phyloP scores from a whole-genome alignment of 2,113 vertebrate genomes.

The Circaetus gallicus region DNA sequence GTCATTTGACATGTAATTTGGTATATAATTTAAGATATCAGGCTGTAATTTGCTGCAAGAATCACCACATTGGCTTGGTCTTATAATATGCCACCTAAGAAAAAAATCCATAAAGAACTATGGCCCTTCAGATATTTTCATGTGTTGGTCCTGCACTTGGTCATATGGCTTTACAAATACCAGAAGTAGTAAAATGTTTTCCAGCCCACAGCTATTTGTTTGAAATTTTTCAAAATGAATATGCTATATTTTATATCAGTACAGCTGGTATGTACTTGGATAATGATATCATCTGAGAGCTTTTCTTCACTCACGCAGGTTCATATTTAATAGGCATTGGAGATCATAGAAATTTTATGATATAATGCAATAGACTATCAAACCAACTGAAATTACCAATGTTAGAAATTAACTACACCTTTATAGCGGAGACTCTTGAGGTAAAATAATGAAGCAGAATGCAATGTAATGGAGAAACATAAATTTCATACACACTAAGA shows the following conservation, averaged over 20 bases:
- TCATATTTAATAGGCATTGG: conserved; percentile 30
- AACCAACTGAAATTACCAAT: background rate
- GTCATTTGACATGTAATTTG: background rate
- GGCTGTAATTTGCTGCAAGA: background rate
- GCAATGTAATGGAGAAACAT: conserved; percentile 28
- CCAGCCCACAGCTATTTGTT: background rate
- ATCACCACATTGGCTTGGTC: background rate
- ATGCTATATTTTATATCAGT: background rate
- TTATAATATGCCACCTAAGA: background rate
- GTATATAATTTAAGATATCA: background rate
- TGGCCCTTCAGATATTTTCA: background rate
- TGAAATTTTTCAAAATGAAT: background rate
- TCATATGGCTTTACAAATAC: background rate
- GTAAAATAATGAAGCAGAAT: conserved; percentile 20
- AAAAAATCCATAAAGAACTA: background rate
- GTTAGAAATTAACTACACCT: conserved; percentile 9
- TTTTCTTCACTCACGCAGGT: background rate
- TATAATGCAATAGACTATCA: conserved; percentile 1
- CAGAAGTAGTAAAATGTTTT: background rate
- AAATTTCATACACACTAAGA: conserved; percentile 42
- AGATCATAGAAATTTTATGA: conserved; percentile 28
- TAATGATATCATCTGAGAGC: background rate
- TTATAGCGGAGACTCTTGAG: background rate
- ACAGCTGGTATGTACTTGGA: background rate
- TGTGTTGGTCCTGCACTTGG: background rate